These are phyloP conservation scores for Diplosoma virens DNA, from an alignment of 23 tunicate species.

Conservation along the genomic window DNA sequence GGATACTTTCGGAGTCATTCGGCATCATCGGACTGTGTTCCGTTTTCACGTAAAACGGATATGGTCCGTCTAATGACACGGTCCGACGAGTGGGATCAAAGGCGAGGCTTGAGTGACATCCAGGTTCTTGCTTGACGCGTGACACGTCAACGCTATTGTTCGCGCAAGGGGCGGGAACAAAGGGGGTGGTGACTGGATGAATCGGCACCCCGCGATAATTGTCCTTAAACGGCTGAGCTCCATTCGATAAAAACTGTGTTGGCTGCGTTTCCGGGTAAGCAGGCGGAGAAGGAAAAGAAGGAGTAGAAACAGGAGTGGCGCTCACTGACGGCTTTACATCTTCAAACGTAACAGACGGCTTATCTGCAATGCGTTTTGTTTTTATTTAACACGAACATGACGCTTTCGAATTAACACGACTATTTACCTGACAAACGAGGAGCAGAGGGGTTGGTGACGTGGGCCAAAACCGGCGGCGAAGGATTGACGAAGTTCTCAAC, in stretches of 20 bases:
- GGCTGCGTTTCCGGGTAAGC: no score
- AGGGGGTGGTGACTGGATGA: background rate
- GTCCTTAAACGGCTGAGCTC: background rate
- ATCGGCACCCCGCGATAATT: background rate
- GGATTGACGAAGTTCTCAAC: no score
- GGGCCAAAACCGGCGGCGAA: no score
- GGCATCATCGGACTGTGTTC: slow-evolving; percentile 29
- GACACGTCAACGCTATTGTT: background rate
- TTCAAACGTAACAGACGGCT: no score
- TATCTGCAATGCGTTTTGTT: no score
- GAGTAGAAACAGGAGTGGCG: no score
- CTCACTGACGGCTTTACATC: no score
- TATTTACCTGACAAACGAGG: no score
- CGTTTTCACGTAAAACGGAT: slow-evolving; percentile 36
- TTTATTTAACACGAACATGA: no score
- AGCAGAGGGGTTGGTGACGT: no score
- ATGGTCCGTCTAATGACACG: slow-evolving; percentile 36
- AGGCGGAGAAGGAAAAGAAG: no score
- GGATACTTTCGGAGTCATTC: slow-evolving; percentile 9
- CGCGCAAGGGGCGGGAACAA: background rate
- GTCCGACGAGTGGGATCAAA: slow-evolving; percentile 32
- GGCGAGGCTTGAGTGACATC: slow-evolving; percentile 32
- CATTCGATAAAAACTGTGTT: background rate
- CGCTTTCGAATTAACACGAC: no score
- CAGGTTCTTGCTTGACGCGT: slow-evolving; percentile 24